Evolutionary conservation across 2,113 vertebrate species (phyloP).

Genomic region (human): GRCh38 chr2:89610501-89611000

Average conservation of each 20-base stretch:
- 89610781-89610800: constrained; percentile 84
- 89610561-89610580: constrained; percentile 99
- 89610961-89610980: constrained; percentile 87
- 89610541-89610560: constrained; percentile 95
- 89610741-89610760: constrained; percentile 93
- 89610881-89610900: constrained; percentile 97
- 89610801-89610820: constrained; percentile 92
- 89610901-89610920: constrained; percentile 98
- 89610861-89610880: constrained; percentile 95
- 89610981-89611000: background rate
- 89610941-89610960: constrained; percentile 96
- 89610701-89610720: constrained; percentile 97
- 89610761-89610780: constrained; percentile 88
- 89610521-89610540: constrained; percentile 97
- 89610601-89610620: constrained; percentile 94
- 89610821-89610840: constrained; percentile 95
- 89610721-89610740: constrained; percentile 96
- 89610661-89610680: constrained; percentile 95
- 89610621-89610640: constrained; percentile 78
- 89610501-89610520: too few species aligned
- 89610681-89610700: constrained; percentile 97
- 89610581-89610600: constrained; percentile 96
- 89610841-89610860: constrained; percentile 92
- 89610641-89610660: constrained; percentile 93
- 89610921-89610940: constrained; percentile 95